A percentile compares a stretch with the other conserved stretches of the same genome.
These are phyloP conservation scores for Urocynchramus pylzowi DNA, from an alignment of 2,113 vertebrate species.

Conservation along the genomic window DNA sequence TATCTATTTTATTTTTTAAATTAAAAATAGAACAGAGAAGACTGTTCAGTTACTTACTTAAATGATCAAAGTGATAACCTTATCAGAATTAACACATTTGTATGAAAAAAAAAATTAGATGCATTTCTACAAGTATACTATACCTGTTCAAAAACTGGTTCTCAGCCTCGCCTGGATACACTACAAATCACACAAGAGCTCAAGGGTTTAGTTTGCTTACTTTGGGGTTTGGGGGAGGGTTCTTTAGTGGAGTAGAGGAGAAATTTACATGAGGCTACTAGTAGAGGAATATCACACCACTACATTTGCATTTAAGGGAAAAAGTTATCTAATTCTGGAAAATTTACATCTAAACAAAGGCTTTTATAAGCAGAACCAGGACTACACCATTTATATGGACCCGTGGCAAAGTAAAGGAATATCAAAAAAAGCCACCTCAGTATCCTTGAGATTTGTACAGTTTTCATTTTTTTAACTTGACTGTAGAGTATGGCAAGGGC, in stretches of 20 bases:
- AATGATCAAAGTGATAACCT: background rate
- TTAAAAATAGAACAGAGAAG: background rate
- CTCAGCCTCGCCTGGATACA: background rate
- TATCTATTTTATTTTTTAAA: background rate
- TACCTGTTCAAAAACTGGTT: background rate
- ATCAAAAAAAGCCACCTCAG: background rate
- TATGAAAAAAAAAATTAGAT: background rate
- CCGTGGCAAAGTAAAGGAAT: background rate
- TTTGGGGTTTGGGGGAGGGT: fast-evolving
- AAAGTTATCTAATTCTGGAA: background rate
- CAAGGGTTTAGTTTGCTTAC: background rate
- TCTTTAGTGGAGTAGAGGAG: background rate
- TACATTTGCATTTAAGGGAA: background rate
- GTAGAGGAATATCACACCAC: background rate
- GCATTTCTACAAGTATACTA: background rate
- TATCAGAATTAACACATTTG: background rate
- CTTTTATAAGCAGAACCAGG: background rate
- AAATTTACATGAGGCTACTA: background rate
- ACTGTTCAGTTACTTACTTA: background rate
- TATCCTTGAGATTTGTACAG: background rate
- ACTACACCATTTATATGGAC: background rate
- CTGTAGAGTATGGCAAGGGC: background rate
- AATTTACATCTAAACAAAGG: background rate
- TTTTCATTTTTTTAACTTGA: background rate
- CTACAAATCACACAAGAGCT: background rate